These are phyloP conservation scores for Aphodius granarius DNA, from an alignment of 2,888 invertebrate species.

Conservation along the genomic window DNA sequence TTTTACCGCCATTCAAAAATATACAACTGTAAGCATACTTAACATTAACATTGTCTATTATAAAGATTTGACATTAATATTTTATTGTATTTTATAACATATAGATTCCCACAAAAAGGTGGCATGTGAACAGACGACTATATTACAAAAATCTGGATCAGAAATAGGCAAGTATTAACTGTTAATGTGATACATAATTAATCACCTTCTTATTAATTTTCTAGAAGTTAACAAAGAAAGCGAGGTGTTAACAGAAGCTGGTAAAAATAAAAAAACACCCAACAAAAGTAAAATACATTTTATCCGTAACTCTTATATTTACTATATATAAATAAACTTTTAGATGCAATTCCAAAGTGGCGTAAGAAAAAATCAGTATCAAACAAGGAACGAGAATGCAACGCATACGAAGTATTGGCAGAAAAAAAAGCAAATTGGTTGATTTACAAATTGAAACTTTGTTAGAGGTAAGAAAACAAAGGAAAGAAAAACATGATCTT, in stretches of 20 bases:
- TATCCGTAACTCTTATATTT: background rate
- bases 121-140: background rate
- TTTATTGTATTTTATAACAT: background rate
- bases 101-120: background rate
- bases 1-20: background rate
- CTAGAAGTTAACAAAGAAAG: conserved; percentile 1
- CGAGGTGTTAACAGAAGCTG: background rate
- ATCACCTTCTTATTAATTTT: conserved; percentile 1
- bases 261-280: background rate
- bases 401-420: background rate
- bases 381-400: background rate
- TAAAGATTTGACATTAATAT: background rate
- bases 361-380: background rate
- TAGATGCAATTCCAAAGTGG: background rate
- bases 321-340: background rate
- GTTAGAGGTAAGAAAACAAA: background rate
- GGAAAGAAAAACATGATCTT: background rate
- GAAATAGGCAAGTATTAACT: background rate
- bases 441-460: background rate
- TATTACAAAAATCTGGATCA: background rate
- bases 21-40: background rate
- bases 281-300: background rate
- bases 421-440: background rate
- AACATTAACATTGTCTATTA: background rate
- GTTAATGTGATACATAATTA: background rate